Base-by-base conservation (phyloP, 1,140 invertebrate genomes). In the Drosophila nasuta region DNA sequence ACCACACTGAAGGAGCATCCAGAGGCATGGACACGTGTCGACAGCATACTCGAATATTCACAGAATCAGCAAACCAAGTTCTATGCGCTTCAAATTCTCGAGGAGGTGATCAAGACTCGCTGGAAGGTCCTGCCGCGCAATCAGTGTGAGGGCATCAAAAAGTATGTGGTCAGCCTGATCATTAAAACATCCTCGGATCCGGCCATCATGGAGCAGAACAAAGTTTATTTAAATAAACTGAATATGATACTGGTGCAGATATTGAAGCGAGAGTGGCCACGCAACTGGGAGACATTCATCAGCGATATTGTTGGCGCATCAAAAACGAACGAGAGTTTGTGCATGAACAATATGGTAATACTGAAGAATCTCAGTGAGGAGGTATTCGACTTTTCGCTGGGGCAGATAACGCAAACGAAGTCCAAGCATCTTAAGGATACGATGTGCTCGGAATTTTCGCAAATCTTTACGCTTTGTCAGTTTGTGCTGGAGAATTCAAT, bases 171-270 rank as follows among this genome's bases (percentile, higher is more conserved):
- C 82, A 97, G 97, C 60, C 95, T 99, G 70, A 99, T 99, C 85
- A 99, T 99, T 79, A 99, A 99, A 94, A 99, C 98, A 51, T 99
- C 98, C 77, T 98, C 98, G 41, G 97, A 99, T 93, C 95, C 97
- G 15, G 95, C 96, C 77, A 95, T 95, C 51, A 95, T 98, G 94
- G 98, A 99, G 91, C 94, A 95, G 82, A 98, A 99, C 93, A 99
- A 98, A 94, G 97, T 99, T 45, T 99, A 99, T 93, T 94, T 99
- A 35, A 99, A 98, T 93, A 99, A 99, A 93, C 94, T 99, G 28
- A 99, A 99, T 92, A 98, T 99, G 96, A 99, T 99, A 92, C 95
- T 99, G 82, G 98, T 99, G 63, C 94, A 99, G 96, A 99, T 99
- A 75, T 94, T 99, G 76, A 99, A 99, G 93, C 95, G 98, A 88